Conservation (phyloP, 2,113 vertebrate genomes). For the Arvicanthis niloticus region DNA sequence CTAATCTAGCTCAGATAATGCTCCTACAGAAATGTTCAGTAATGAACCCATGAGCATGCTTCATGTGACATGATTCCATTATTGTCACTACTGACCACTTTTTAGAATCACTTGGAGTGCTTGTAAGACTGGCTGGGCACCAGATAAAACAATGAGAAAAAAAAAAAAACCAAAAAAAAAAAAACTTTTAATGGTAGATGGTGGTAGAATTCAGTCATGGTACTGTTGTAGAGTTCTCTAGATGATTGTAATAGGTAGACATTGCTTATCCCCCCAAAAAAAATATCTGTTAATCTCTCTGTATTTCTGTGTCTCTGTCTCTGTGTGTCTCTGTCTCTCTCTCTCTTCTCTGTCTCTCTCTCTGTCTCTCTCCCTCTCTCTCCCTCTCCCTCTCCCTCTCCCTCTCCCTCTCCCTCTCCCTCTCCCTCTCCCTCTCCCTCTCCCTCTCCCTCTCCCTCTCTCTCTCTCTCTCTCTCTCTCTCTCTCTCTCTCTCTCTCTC, state of each 20-base stretch:
- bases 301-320: not conserved
- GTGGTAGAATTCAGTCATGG: not conserved
- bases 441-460: not conserved
- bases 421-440: not conserved
- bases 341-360: not conserved
- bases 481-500: too few species aligned
- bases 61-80: not conserved
- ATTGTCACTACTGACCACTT: not conserved
- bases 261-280: not conserved
- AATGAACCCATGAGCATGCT: not conserved
- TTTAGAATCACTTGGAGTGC: slow-evolving; percentile 27
- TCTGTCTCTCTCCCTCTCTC: not conserved
- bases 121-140: slow-evolving; percentile 6
- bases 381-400: not conserved
- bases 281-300: not conserved
- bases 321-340: not conserved
- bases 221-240: not conserved
- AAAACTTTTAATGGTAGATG: not conserved
- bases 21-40: not conserved
- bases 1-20: not conserved
- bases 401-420: not conserved
- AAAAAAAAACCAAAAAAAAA: not conserved
- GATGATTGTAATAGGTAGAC: slow-evolving; percentile 9
- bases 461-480: not conserved
- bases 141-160: slow-evolving; percentile 32